Percentiles rank a stretch among this genome's conserved stretches.
These are phyloP conservation scores for Genyomyrus donnyi DNA, from an alignment of 2,113 vertebrate species.

Conservation along the genomic window DNA sequence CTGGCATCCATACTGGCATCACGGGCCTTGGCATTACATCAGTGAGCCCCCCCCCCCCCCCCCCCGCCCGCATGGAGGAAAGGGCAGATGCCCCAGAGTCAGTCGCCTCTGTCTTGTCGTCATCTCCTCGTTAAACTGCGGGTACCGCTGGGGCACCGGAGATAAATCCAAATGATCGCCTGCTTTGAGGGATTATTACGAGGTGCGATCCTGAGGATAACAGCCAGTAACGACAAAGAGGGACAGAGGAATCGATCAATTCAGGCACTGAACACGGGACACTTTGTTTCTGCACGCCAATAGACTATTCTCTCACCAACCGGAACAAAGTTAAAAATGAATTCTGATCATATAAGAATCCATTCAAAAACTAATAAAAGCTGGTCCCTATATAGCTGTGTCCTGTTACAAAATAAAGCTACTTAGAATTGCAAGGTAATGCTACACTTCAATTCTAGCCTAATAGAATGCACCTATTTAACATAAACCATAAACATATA, in stretches of 20 bases:
- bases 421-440: background rate
- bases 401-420: background rate
- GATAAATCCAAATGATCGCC: background rate
- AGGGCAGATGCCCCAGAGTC: background rate
- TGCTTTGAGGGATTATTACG: background rate
- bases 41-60: background rate
- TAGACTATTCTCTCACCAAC: background rate
- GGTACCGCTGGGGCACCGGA: background rate
- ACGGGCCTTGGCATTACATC: background rate
- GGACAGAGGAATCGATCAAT: background rate
- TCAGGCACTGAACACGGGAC: background rate
- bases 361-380: background rate
- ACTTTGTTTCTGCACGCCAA: background rate
- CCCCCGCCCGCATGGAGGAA: background rate
- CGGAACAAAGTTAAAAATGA: background rate
- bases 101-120: background rate
- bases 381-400: background rate
- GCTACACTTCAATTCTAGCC: background rate
- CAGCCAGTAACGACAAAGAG: background rate
- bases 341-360: background rate
- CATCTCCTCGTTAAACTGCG: background rate
- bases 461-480: background rate
- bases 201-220: background rate
- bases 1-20: background rate
- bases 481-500: background rate